Base-by-base conservation (phyloP, 2,797 vertebrate species). In the Odontamblyopus lacepedii region DNA sequence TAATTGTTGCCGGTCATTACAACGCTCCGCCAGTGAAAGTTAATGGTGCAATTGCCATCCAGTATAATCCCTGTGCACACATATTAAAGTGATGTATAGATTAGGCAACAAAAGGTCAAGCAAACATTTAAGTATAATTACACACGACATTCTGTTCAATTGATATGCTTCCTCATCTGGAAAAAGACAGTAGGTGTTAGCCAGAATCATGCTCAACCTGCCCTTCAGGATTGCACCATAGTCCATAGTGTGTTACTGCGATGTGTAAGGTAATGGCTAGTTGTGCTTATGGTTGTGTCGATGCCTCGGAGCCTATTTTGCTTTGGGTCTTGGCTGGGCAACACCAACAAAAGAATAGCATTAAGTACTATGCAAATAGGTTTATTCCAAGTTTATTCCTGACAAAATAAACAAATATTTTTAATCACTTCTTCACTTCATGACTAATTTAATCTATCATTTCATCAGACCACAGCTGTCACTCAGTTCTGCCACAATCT, bases 201-300 rank as follows among this genome's bases (percentile, higher is more conserved):
- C 29, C 27, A 73, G 35, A 69, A 41, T 23, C 66, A 9, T 2
- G 12, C 61, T 75, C 77, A 71, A 68, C 82, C 71, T 74, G 26
- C 76, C 78, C 61, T 72, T 76, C 55, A 82, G 63, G 62, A 75
- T 32, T 12, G 48, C 48, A 51, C 44, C 26, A 27, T 15, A 26
- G 63, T 23, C 63, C 12, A 41, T 60, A 18, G 13, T 26, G 56
- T 59, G 61, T 38, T 9, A 38, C 7, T 38, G 35, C 8, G 35
- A 35, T 62, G 4, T 62, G 27, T 19, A 16, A 19, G 16, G 18
- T 18, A 35, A 9, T 32, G 18, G 27, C 3, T 62, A 19, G 2
- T 19, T 32, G 30, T 32, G 16, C 27, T 30, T 32, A 18, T 15
- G n/a, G 59, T 35, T 62, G 30, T 12, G 7, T 60, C 5, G 29